These are phyloP conservation scores for Lasioglossum figueresi DNA, from an alignment of 2,888 invertebrate genomes.

Conservation along the genomic window DNA sequence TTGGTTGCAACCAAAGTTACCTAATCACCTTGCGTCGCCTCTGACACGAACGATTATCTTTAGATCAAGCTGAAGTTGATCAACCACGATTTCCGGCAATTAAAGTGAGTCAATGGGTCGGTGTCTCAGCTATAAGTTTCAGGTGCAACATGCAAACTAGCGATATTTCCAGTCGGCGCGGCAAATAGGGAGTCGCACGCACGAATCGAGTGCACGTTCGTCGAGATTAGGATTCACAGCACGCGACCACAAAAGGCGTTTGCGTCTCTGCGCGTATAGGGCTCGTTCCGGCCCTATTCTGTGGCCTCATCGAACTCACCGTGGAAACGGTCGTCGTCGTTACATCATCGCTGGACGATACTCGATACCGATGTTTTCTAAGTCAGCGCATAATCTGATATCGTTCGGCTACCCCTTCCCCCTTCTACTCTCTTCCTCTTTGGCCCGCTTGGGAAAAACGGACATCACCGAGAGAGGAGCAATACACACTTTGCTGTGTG, in stretches of 20 bases:
- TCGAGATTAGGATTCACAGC: conserved; percentile 60
- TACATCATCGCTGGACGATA: conserved; percentile 75
- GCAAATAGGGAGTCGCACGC: conserved; percentile 45
- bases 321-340: conserved; percentile 61
- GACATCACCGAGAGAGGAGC: background rate
- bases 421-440: background rate
- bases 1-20: background rate
- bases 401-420: conserved; percentile 48
- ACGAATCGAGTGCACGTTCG: conserved; percentile 34
- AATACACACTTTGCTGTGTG: background rate
- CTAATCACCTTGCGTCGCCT: background rate
- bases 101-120: background rate
- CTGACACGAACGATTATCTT: background rate
- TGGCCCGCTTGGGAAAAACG: conserved; percentile 30
- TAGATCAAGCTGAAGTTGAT: background rate
- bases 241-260: conserved; percentile 64
- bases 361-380: conserved; percentile 77
- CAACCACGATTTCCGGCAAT: background rate
- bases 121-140: background rate
- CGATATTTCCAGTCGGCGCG: background rate
- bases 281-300: conserved; percentile 56
- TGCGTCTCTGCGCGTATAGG: conserved; percentile 49
- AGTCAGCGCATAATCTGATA: conserved; percentile 80
- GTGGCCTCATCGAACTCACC: conserved; percentile 45
- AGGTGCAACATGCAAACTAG: background rate